Evolutionary conservation across 2,113 vertebrate species (phyloP).

Genomic region (Ariopsis seemanni): DNA sequence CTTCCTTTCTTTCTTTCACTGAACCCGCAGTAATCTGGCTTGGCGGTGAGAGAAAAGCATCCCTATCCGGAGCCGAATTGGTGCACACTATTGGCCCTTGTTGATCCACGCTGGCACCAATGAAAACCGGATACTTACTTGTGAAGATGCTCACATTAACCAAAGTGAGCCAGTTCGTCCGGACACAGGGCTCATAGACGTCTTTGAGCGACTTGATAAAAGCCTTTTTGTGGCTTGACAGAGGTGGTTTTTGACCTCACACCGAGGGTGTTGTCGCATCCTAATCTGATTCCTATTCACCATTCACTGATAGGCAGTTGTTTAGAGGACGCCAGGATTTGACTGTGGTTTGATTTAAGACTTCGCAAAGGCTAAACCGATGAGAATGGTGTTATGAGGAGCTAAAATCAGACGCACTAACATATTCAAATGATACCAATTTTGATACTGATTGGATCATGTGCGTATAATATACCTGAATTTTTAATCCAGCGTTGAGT

Average conservation of each 20-base stretch:
- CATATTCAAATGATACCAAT: neutral
- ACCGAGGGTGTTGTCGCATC: conserved; percentile 37
- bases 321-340: conserved; percentile 29
- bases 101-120: conserved; percentile 26
- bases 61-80: conserved; percentile 40
- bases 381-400: neutral
- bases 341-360: conserved; percentile 31
- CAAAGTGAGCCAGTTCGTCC: conserved; percentile 31
- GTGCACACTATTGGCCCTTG: conserved; percentile 49
- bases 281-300: conserved; percentile 34
- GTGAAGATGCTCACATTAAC: conserved; percentile 46
- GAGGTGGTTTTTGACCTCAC: conserved; percentile 43
- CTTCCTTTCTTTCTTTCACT: conserved; percentile 45
- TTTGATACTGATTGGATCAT: neutral
- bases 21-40: conserved; percentile 28
- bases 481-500: neutral
- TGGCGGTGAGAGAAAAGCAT: conserved; percentile 23
- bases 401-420: neutral
- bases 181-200: conserved; percentile 46
- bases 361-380: neutral
- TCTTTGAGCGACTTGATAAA: conserved; percentile 50
- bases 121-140: conserved; percentile 42
- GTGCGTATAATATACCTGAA: neutral
- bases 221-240: conserved; percentile 44
- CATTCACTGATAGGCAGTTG: conserved; percentile 34